A percentile compares a stretch with the other conserved stretches of the same genome.
phyloP scores from a whole-genome alignment of 2,113 vertebrate genomes.

The Brienomyrus brachyistius region DNA sequence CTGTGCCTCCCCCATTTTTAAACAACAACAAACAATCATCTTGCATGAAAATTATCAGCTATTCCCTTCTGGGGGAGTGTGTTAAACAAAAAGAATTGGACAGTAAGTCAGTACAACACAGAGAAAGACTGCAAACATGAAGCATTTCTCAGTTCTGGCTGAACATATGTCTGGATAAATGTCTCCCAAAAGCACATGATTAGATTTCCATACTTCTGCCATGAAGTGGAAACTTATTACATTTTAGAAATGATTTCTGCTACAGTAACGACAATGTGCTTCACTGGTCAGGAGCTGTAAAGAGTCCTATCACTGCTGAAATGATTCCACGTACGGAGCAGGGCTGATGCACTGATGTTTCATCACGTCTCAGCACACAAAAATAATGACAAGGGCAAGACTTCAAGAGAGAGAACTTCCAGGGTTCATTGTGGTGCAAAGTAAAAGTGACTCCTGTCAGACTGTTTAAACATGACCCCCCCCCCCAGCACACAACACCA shows the following conservation, averaged over 20 bases:
- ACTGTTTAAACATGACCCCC: background rate
- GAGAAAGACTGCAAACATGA: background rate
- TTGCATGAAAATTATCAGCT: background rate
- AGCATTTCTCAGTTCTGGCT: background rate
- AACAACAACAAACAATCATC: background rate
- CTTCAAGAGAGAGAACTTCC: background rate
- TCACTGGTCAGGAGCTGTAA: background rate
- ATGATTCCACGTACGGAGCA: background rate
- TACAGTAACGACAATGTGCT: background rate
- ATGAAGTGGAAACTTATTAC: background rate
- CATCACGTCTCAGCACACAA: background rate
- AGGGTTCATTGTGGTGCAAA: background rate
- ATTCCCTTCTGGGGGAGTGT: background rate
- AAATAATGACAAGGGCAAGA: background rate
- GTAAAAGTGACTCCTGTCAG: background rate
- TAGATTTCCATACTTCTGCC: background rate
- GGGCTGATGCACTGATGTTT: background rate
- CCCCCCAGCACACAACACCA: background rate
- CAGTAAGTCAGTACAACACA: background rate
- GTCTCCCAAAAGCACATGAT: background rate
- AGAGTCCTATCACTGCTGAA: background rate
- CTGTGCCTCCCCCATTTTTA: background rate
- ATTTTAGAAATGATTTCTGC: background rate
- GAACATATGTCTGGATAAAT: slow-evolving; percentile 1
- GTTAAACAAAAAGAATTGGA: background rate